Base-by-base conservation (phyloP, 2,113 vertebrate species). In the Corvus moneduloides region DNA sequence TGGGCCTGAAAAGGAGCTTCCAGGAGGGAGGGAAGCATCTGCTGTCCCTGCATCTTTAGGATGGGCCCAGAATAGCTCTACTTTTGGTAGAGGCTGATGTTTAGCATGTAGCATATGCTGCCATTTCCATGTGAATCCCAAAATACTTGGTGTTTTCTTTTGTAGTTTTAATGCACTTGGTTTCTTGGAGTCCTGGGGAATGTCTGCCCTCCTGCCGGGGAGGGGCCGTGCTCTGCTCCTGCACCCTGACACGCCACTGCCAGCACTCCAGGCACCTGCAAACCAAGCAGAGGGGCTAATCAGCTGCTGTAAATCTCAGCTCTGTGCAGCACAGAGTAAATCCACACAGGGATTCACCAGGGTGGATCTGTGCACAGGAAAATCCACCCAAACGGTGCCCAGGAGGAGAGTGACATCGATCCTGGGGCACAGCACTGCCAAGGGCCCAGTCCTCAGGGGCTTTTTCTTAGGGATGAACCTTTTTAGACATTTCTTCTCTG, bases 71-170 rank as follows among this genome's bases (percentile, higher is more conserved):
- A 97, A 94, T 87, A 97, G 93, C 84, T 94, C 52, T 67, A 7
- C 89, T 89, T 95, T 81, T 2, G 2, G 91, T 43, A 94, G 84
- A 46, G 91, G 26, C 93, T 95, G 94, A 94, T 95, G 94, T 94
- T 94, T 7, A 93, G 68, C 23, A 49, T 32, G 44, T 3, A 66
- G 78, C 93, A 94, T 94, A 94, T 96, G 96, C 30, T 95, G 93
- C 93, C 96, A 96, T 93, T 95, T 95, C 54, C 2, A 82, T 39
- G 81, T 14, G 84, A 82, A 61, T 87, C 84, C 87, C 54, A 9
- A 66, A 95, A 96, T 94, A 94, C 87, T 83, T 43, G 94, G 78
- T 46, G 89, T 66, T 96, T 94, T 76, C 82, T 91, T 94, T 82
- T 82, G 66, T 61, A 2, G 33, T 82, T 84, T 58, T 3, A 51